Evolutionary conservation across 2,113 vertebrate species (phyloP), one percentile per base, ranked within the genome.

Genomic region (Ornithorhynchus anatinus): DNA sequence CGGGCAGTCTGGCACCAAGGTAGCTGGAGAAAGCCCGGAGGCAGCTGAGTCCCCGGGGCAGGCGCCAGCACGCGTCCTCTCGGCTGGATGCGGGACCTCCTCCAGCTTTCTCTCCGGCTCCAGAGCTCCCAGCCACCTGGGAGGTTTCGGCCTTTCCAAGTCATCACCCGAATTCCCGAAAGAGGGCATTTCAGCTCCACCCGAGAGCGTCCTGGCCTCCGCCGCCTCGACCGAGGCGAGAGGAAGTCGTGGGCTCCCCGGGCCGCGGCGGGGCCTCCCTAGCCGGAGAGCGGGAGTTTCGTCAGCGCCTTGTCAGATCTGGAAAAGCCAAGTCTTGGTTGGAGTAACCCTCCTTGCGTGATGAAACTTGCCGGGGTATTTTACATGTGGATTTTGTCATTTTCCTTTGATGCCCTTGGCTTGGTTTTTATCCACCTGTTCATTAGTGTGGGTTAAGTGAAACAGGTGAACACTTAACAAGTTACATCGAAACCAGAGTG

Each of bases 381-480:
- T 87, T 86, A 80, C 91, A 81, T 69, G 40, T 59, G 69, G 87
- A 66, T 88, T 86, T 70, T 87, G 58, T 88, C 86, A 85, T 91
- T 84, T 84, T 85, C 86, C 86, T 92, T 91, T 90, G 77, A 77
- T 87, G 90, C 87, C 72, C 91, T 92, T 92, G 92, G 90, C 92
- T 89, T 85, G 82, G 27, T 84, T 84, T 86, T 68, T 73, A 80
- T 92, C 85, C 92, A 94, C 92, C 92, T 93, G 93, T 89, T 93
- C 90, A 93, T 94, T 92, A 94, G 84, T 86, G 89, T 86, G 45
- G 71, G 72, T 60, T 86, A 89, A 91, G 91, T 86, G 87, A 92
- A 91, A 94, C 93, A 92, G 91, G 92, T 93, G 93, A 89, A 90
- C 89, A 63, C 81, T 50, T 70, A 86, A 89, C 90, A 90, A 89